Evolutionary conservation across 2,888 invertebrate genomes (phyloP).

Genomic region (Drosophila crucigera): DNA sequence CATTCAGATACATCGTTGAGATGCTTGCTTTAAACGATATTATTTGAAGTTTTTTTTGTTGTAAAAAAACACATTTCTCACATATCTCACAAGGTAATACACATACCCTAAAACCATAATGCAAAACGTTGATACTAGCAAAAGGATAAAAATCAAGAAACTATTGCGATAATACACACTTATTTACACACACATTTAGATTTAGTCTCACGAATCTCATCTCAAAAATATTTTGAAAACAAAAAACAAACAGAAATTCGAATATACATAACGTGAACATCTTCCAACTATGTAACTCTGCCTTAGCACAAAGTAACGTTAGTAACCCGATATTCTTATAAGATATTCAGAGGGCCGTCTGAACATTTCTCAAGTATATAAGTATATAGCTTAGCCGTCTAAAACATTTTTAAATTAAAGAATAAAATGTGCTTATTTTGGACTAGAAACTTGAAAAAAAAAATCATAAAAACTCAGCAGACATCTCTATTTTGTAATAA

Average conservation of each 20-base stretch:
- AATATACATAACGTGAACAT: conserved; percentile 55
- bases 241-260: conserved; percentile 2
- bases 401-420: conserved; percentile 24
- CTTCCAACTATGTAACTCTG: conserved; percentile 75
- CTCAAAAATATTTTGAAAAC: conserved; percentile 17
- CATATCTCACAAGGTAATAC: conserved; percentile 68
- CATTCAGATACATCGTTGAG: conserved; percentile 12
- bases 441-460: conserved; percentile 17
- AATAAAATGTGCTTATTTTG: conserved; percentile 35
- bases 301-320: conserved; percentile 74
- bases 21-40: conserved; percentile 49
- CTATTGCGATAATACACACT: conserved; percentile 40
- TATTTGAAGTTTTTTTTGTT: conserved; percentile 30
- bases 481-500: conserved; percentile 70
- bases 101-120: conserved; percentile 43
- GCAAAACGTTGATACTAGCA: conserved; percentile 63
- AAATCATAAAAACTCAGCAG: neutral
- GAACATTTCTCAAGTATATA: conserved; percentile 13
- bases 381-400: conserved; percentile 22
- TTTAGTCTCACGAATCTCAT: conserved; percentile 45
- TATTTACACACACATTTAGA: conserved; percentile 56
- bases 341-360: conserved; percentile 27
- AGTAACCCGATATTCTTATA: conserved; percentile 59
- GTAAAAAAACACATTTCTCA: conserved; percentile 46
- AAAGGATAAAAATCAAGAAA: conserved; percentile 18